phyloP scores from a whole-genome alignment of 2,113 vertebrate genomes.

The Ivindomyrus marchei region DNA sequence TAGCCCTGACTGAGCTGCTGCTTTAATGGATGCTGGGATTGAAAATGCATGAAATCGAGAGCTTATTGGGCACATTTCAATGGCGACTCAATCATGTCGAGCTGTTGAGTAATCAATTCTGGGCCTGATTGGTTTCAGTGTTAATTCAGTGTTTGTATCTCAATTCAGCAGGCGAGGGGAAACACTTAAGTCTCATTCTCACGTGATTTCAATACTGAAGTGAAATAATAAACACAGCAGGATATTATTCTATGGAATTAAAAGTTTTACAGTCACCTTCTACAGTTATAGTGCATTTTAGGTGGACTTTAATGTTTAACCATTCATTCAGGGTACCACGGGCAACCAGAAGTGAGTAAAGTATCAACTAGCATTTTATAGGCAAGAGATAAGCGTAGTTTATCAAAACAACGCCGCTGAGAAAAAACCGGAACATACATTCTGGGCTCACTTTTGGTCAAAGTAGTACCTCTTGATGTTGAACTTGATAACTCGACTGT shows the following conservation, averaged over 20 bases:
- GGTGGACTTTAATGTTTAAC: neutral
- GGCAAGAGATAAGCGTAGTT: neutral
- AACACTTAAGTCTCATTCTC: neutral
- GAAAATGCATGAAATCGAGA: neutral
- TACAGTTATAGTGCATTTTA: neutral
- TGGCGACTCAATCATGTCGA: neutral
- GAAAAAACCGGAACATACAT: neutral
- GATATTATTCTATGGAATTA: neutral
- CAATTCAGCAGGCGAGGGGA: neutral
- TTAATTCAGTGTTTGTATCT: neutral
- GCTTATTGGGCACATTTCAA: neutral
- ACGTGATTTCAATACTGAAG: neutral
- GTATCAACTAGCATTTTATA: neutral
- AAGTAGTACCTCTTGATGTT: neutral
- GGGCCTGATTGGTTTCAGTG: neutral
- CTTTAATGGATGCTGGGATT: neutral
- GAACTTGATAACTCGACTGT: conserved; percentile 31
- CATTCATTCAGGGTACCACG: neutral
- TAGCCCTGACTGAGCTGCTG: neutral
- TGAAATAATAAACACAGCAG: neutral
- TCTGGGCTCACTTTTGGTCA: neutral
- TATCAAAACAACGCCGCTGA: neutral
- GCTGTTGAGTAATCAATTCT: neutral
- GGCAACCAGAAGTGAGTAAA: neutral
- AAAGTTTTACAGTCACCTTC: neutral